Conservation (phyloP, 1,140 invertebrate species). For the Anastrepha ludens region DNA sequence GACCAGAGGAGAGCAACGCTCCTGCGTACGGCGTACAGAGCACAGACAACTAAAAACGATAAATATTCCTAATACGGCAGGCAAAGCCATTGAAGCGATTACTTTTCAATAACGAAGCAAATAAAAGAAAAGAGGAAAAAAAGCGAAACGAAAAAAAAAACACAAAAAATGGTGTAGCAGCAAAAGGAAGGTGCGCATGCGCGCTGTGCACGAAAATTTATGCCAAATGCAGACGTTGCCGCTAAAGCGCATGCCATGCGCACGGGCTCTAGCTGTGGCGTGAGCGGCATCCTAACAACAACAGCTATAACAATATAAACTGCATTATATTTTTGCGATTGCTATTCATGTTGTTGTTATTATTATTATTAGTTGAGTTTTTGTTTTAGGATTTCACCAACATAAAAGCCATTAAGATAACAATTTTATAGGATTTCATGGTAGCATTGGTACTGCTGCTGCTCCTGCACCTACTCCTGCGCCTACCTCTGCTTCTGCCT, state of each 20-base stretch:
- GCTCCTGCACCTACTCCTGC: constrained; percentile 61
- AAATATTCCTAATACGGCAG: constrained; percentile 40
- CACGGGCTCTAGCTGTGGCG: background rate
- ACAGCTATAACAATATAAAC: background rate
- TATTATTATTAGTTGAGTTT: constrained; percentile 49
- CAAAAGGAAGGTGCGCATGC: constrained; percentile 29
- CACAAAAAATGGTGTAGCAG: background rate
- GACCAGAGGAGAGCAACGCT: background rate
- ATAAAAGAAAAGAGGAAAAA: background rate
- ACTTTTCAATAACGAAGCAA: constrained; percentile 43
- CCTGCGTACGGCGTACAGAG: background rate
- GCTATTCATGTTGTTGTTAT: constrained; percentile 43
- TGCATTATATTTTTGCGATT: background rate
- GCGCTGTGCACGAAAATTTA: constrained; percentile 21
- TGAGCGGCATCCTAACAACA: constrained; percentile 3
- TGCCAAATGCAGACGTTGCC: constrained; percentile 15
- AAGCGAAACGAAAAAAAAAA: background rate
- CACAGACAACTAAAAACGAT: background rate
- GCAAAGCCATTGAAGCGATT: constrained; percentile 22
- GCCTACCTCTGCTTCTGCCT: too few relatives aligned
- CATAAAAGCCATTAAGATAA: constrained; percentile 74
- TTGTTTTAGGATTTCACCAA: constrained; percentile 72
- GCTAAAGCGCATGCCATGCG: background rate
- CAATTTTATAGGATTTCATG: constrained; percentile 74
- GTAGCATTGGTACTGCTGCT: constrained; percentile 60